Evolutionary conservation across 2,113 vertebrate species (phyloP), one percentile per base, ranked within the genome.

Genomic region (Hippocampus mohnikei): DNA sequence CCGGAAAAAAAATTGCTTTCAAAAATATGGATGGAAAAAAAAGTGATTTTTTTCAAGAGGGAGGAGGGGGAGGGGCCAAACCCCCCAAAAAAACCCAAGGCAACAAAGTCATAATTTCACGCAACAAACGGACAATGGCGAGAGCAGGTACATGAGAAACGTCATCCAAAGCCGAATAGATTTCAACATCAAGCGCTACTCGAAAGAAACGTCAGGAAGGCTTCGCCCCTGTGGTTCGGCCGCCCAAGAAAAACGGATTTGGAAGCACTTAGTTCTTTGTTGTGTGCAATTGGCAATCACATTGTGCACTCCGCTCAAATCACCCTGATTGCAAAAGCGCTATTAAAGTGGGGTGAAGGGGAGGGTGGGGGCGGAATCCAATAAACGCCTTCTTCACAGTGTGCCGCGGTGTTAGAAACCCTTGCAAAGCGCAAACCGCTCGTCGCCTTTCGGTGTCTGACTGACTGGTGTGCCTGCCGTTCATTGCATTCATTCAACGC

Each of bases 371-470:
- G 3, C 29, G 3, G 29, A 59, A 29, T 8, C 58, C 15, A 33
- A 33, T 60, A 33, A 60, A 29, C 5, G 7, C 65, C 55, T 46
- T 72, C 12, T 12, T 25, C 40, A 4, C 16, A n/a, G 53, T 66
- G 59, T 75, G 60, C 62, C 29, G 60, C 33, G 11, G 18, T 53
- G 58, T 67, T 61, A 55, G 69, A 29, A 41, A 21, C 10, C 55
- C 12, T 27, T 15, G 21, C 68, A n/a, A 37, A 16, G 33, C 41
- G 13, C 66, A 33, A 29, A 13, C 37, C 16, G 27, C 13, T 46
- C 20, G 41, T 37, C 33, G 23, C 15, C 44, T 74, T 62, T 50
- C 44, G 61, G 75, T 66, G 71, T 50, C 37, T 73, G 41, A 25
- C 52, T 71, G 41, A 25, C 53, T 10, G 12, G 48, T 0, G 21